Evolutionary conservation across 2,797 vertebrate species (phyloP), one percentile per base, ranked within the genome.

Genomic region (Hafferia zeledoni): DNA sequence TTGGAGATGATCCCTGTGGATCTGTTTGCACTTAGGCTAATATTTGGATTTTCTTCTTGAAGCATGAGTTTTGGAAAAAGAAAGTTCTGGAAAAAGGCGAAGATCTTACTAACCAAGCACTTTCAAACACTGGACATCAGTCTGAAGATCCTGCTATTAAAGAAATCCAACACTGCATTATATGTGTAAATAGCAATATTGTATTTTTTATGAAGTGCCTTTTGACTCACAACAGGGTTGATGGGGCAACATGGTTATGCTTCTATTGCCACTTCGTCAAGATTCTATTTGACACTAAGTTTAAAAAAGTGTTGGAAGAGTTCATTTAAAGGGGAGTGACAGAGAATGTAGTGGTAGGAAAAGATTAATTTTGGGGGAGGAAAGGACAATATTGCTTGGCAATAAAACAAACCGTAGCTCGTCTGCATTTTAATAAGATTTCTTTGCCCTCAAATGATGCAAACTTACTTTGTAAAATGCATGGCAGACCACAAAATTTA

Each of bases 401-500:
- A 81, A 35, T 71, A 33, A 79, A 83, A 31, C 15, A 59, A 41
- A 43, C 15, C 3, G 8, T 56, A 78, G 30, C 30, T 74, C 13
- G 43, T 79, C 52, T 59, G 12, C 30, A 89, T 72, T 89, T 81
- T 55, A 67, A 46, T 52, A 55, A 43, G 31, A 69, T 17, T 37
- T 52, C 83, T 90, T 87, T 69, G 46, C 17, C 20, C 56, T 80
- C 35, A 65, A 65, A 82, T 89, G 74, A 82, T 93, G 83, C 63
- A 94, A 92, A 89, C 83, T 57, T 52, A 10, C 37, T 91, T 65
- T 11, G 10, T 47, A 60, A 92, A 89, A 70, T 79, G 69, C 65
- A 69, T 41, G 44, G 59, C 63, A 82, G 63, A 87, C 93, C 89
- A 94, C 89, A 94, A 63, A 47, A 79, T 93, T 86, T 77, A 84